Percentiles rank a stretch among this genome's conserved stretches.
These are phyloP conservation scores for Drosophila paracracens DNA, from an alignment of 2,888 invertebrate species.

Conservation along the genomic window DNA sequence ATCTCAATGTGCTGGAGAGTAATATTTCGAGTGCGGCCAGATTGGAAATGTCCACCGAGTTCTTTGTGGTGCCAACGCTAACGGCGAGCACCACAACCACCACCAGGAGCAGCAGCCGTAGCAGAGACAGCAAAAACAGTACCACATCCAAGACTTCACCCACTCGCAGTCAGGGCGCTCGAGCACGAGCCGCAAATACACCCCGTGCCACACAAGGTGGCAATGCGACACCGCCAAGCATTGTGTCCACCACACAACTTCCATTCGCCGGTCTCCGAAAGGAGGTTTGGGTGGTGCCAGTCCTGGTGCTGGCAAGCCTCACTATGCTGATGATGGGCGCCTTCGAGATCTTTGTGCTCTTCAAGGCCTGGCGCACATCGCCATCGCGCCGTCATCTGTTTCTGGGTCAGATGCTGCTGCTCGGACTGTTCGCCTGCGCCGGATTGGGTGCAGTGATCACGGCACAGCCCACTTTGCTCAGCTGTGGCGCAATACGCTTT, in stretches of 20 bases:
- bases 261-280: conserved; percentile 86
- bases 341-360: conserved; percentile 95
- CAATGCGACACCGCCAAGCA: conserved; percentile 76
- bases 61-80: conserved; percentile 90
- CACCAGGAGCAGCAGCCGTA: conserved; percentile 17
- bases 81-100: conserved; percentile 60
- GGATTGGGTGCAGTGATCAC: conserved; percentile 92
- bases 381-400: conserved; percentile 94
- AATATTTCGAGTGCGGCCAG: conserved; percentile 85
- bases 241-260: conserved; percentile 80
- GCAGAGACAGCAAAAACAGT: conserved; percentile 3
- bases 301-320: conserved; percentile 92
- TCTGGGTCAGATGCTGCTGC: conserved; percentile 93
- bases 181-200: conserved; percentile 68
- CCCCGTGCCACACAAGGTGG: conserved; percentile 53
- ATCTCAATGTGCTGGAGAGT: conserved; percentile 72
- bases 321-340: conserved; percentile 94
- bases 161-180: conserved; percentile 65
- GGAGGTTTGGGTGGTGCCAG: conserved; percentile 96
- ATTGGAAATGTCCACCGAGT: conserved; percentile 93
- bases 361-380: conserved; percentile 92
- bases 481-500: conserved; percentile 93
- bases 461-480: conserved; percentile 91
- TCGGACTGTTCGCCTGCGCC: conserved; percentile 93
- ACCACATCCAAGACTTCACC: conserved; percentile 46